Evolutionary conservation across 2,888 invertebrate species (phyloP), one percentile per base, ranked within the genome.

Genomic region (Drosophila phalerata): DNA sequence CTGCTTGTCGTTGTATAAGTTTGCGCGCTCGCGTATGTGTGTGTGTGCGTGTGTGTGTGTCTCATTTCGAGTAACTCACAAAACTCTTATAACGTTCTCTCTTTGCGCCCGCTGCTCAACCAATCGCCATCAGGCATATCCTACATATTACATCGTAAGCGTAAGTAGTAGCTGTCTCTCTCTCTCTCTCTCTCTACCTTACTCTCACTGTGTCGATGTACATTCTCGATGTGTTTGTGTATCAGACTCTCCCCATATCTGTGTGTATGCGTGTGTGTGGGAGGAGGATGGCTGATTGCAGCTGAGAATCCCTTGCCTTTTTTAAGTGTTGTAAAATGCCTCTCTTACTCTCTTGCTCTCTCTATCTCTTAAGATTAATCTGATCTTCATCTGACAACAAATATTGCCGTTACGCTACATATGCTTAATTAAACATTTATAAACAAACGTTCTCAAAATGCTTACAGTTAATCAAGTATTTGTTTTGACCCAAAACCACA

Each of bases 141-240:
- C 79, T 75, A 83, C 69, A 64, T 61, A 56, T 75, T 81, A 68
- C 87, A 88, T 81, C 91, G 91, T 69, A 91, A 91, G 91, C 88
- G 91, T 91, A 91, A 91, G 91, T 91, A 91, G 75, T 67, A 52
- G 69, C 56, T 67, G 37, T 57, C 42, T 62, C 71, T 51, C 40
- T 30, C 30, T 28, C 61, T 53, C 34, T 61, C 66, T 61, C 45
- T 60, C n/a, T 65, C 32, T 66, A 32, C 62, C 53, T 65, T 52
- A 49, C 64, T 62, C 60, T 53, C 42, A 51, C 38, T 53, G 40
- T 60, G 22, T 75, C 55, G 57, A 55, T 82, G 65, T 81, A 55
- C 70, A 62, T 66, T 70, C 56, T 81, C 67, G 66, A 55, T 81
- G 78, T 85, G 19, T 56, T 55, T 70, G 62, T 86, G 57, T 69